Base-by-base conservation (phyloP, 1,140 invertebrate species). In the Penaeus indicus region DNA sequence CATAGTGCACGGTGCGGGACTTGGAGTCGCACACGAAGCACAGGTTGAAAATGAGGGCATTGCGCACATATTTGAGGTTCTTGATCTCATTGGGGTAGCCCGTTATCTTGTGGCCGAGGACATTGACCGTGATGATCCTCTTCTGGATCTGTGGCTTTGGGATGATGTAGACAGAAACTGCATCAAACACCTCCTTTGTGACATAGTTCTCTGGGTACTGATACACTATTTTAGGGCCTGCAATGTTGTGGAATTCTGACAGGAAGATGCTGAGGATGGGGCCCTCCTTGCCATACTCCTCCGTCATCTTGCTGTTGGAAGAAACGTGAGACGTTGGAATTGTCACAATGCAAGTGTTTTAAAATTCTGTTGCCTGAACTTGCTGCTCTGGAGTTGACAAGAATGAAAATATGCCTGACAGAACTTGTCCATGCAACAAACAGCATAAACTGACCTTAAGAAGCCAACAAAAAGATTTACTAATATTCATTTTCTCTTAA, bases 1-100 rank as follows among this genome's bases (percentile, higher is more conserved):
- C 94, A 92, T 94, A 94, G 42, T 92, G 92, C 25, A 97, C 96
- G 22, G 97, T 97, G 83, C 97, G 95, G 0, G 97, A 96, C 93
- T 96, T 96, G 61, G 96, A 95, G 92, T 98, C 96, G 92, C 97
- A 99, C 0, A 99, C 97, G 93, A 99, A 98, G 92, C 98, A 99
- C 5, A 99, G 93, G 93, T 99, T 99, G 93, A 99, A 99, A 84
- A 98, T 96, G 91, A 97, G 96, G 47, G 97, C 96, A 94, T 99
- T 99, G 89, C 98, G 94, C n/a, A 95, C 95, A 94, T 99, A 99
- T 91, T 97, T 97, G 80, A 96, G 95, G 92, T 97, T 95, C 91
- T 97, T 96, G 85, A 99, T 98, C 90, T 95, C 94, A 54, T 98
- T 96, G 0, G 98, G 98, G 93, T 97, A 99, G 0, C 98, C 98